A percentile compares a stretch with the other conserved stretches of the same genome.
These are phyloP conservation scores for Chymomyza procnemis DNA, from an alignment of 2,888 invertebrate species.

Conservation along the genomic window DNA sequence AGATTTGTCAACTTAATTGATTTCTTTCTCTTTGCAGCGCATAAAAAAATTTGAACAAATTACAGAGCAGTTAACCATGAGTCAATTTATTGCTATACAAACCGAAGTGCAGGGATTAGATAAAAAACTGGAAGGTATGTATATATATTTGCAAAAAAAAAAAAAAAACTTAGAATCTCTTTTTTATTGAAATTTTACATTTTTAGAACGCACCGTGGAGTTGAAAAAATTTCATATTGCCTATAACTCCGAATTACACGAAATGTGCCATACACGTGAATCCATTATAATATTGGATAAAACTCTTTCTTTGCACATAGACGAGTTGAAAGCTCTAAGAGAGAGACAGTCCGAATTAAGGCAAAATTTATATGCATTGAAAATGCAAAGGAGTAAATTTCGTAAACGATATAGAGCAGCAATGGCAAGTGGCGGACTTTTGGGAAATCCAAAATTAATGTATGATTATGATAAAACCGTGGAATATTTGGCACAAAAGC, in stretches of 20 bases:
- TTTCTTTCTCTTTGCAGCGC: slow-evolving; percentile 46
- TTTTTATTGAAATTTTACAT: too few relatives aligned
- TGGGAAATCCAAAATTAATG: slow-evolving; percentile 70
- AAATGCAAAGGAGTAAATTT: slow-evolving; percentile 51
- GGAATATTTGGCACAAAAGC: slow-evolving; percentile 25
- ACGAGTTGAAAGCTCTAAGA: slow-evolving; percentile 26
- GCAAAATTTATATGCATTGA: slow-evolving; percentile 47
- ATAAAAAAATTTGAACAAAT: slow-evolving; percentile 63
- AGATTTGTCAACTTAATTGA: neutral
- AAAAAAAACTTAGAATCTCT: too few relatives aligned
- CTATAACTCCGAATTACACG: slow-evolving; percentile 64
- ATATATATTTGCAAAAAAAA: too few relatives aligned
- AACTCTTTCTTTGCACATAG: slow-evolving; percentile 7
- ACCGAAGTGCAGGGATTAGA: slow-evolving; percentile 65
- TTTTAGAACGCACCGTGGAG: slow-evolving; percentile 68
- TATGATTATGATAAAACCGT: slow-evolving; percentile 70
- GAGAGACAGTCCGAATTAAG: slow-evolving; percentile 26
- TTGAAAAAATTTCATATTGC: slow-evolving; percentile 53
- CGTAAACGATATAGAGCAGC: slow-evolving; percentile 52
- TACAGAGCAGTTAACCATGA: slow-evolving; percentile 63
- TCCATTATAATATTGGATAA: neutral
- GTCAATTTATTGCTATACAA: slow-evolving; percentile 65
- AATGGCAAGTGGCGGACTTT: slow-evolving; percentile 65
- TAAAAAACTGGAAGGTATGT: slow-evolving; percentile 75
- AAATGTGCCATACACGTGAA: slow-evolving; percentile 62